Base-by-base conservation (phyloP, 2,888 invertebrate genomes). In the Drosophila neonasuta region DNA sequence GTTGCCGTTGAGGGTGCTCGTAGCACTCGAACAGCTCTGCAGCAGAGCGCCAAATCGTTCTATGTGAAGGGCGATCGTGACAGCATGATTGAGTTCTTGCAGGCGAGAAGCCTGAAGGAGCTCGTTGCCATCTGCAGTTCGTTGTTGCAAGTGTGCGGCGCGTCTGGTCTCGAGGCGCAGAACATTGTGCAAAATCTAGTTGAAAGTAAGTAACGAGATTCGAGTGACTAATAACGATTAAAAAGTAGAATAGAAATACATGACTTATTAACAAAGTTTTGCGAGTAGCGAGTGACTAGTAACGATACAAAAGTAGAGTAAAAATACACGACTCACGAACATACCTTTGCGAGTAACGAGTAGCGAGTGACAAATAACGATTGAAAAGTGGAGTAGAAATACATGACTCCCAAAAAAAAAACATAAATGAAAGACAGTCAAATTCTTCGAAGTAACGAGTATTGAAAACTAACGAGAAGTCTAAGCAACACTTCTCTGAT, bases 111-210 rank as follows among this genome's bases (percentile, higher is more conserved):
- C 32, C 17, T 68, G 0, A 1, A 13, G 7, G 80, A 80, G 3
- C 65, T 80, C 15, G 69, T 34, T 2, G 24, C 67, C 42, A 86
- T 81, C 5, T 50, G 83, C 5, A 75, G 50, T 3, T 49, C 75
- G 0, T 67, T 81, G 48, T 46, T 81, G 56, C 67, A 68, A 17
- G 49, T 81, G 57, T 81, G 81, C 44, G 81, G 86, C 3, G 79
- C 81, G 4, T 75, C 80, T 5, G 15, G 15, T 1, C 6, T 5
- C 3, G 81, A 81, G 48, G 30, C 78, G 0, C 57, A 69, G 32
- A 72, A 56, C 8, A 80, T 80, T 51, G 74, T 86, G 5, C 44
- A 72, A 42, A 86, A 86, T 50, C 48, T 80, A 3, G 9, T 70
- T 17, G 81, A 74, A 13, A 83, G 80, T 80, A 64, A 80, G 86